Percentiles rank a stretch among this genome's conserved stretches.
phyloP scores from a whole-genome alignment of 2,888 invertebrate species.

The Drosophila ezoana region DNA sequence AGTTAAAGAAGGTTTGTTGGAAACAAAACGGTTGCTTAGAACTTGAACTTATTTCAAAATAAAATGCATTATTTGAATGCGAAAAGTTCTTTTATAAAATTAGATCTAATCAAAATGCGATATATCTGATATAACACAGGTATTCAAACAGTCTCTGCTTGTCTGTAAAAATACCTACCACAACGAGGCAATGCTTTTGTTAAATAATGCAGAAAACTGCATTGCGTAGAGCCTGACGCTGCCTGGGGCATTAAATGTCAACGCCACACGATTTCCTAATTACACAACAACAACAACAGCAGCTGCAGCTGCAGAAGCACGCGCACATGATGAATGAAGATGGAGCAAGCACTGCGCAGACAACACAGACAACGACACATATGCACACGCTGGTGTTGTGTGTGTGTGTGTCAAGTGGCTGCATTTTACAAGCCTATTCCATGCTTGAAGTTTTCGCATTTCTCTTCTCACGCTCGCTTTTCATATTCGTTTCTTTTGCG shows the following conservation, averaged over 20 bases:
- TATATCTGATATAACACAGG: not conserved
- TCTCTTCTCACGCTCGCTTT: conserved; percentile 20
- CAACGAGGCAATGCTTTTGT: not conserved
- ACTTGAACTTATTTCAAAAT: too few relatives aligned
- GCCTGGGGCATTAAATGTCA: conserved; percentile 29
- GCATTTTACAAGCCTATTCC: conserved; percentile 61
- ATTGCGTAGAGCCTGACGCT: conserved; percentile 17
- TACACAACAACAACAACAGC: conserved; percentile 29
- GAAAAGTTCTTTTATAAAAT: too few relatives aligned
- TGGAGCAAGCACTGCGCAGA: conserved; percentile 33
- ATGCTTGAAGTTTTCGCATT: conserved; percentile 38
- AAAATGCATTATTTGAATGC: too few relatives aligned
- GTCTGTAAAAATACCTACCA: too few relatives aligned
- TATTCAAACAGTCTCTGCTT: too few relatives aligned
- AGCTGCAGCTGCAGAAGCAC: conserved; percentile 5
- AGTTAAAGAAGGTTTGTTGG: too few relatives aligned
- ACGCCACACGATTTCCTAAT: conserved; percentile 43
- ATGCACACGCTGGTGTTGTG: not conserved
- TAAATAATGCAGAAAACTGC: conserved; percentile 4
- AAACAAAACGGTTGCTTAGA: too few relatives aligned
- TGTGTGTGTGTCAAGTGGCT: conserved; percentile 65
- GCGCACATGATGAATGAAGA: conserved; percentile 60
- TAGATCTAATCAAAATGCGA: not conserved
- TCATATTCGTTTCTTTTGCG: conserved; percentile 8
- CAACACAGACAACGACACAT: conserved; percentile 7